phyloP scores from a whole-genome alignment of 2,113 vertebrate species.

The Stegastes partitus region DNA sequence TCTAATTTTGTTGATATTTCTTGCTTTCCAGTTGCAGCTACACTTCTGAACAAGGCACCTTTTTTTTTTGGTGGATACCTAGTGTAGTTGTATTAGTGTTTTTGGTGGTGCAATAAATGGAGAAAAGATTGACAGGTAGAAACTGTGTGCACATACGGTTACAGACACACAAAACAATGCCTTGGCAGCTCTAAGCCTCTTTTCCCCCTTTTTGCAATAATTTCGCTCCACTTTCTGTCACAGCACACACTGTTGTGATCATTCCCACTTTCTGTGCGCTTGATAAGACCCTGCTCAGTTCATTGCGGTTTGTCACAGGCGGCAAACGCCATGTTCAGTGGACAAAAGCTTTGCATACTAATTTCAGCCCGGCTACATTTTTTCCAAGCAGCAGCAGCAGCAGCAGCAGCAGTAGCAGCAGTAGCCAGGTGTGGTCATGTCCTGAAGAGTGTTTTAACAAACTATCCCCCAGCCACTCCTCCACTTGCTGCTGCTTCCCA shows the following conservation, averaged over 20 bases:
- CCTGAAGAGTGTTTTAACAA: slow-evolving; percentile 45
- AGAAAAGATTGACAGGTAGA: slow-evolving; percentile 14
- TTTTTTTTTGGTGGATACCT: not conserved
- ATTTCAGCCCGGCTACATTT: slow-evolving; percentile 67
- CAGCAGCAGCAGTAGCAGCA: slow-evolving; percentile 56
- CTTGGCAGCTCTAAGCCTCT: slow-evolving; percentile 20
- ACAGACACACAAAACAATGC: slow-evolving; percentile 12
- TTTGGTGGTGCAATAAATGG: not conserved
- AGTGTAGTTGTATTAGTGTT: not conserved
- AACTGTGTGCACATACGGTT: not conserved
- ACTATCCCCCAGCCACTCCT: slow-evolving; percentile 20
- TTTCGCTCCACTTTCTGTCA: slow-evolving; percentile 48
- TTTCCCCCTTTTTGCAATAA: slow-evolving; percentile 17
- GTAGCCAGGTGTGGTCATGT: slow-evolving; percentile 61
- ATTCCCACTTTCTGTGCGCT: slow-evolving; percentile 58
- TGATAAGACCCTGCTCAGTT: slow-evolving; percentile 71
- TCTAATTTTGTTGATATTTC: slow-evolving; percentile 29
- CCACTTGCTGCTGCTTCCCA: slow-evolving; percentile 31
- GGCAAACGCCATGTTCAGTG: slow-evolving; percentile 68
- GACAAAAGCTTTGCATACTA: slow-evolving; percentile 78
- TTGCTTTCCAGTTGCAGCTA: not conserved
- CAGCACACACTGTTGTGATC: slow-evolving; percentile 55
- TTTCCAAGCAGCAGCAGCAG: slow-evolving; percentile 36
- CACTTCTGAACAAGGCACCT: not conserved
- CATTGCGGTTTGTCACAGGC: slow-evolving; percentile 72